These are phyloP conservation scores for Drosophila testacea DNA, from an alignment of 2,888 invertebrate genomes.

Conservation along the genomic window DNA sequence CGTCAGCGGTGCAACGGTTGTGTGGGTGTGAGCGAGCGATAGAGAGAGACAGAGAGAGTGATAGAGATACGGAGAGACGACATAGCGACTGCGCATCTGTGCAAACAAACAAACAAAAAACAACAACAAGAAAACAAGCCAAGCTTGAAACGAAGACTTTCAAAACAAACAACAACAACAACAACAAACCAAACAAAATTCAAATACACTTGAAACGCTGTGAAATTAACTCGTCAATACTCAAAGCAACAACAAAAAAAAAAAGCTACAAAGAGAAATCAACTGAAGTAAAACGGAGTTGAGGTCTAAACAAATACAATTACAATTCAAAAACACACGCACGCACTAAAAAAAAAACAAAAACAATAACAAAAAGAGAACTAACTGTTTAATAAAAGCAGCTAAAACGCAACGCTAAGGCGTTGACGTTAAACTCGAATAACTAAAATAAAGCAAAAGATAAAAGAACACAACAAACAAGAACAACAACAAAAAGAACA, in stretches of 20 bases:
- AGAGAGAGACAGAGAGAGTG: slow-evolving; percentile 23
- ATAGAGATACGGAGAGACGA: slow-evolving; percentile 48
- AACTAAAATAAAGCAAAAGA: slow-evolving; percentile 29
- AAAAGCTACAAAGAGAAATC: slow-evolving; percentile 55
- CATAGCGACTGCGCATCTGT: slow-evolving; percentile 72
- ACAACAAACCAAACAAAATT: slow-evolving; percentile 74
- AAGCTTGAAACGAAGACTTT: slow-evolving; percentile 79
- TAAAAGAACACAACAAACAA: slow-evolving; percentile 28
- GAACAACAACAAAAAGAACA: slow-evolving; percentile 45
- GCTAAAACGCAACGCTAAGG: slow-evolving; percentile 50
- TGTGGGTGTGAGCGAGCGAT: slow-evolving; percentile 43
- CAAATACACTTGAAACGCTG: slow-evolving; percentile 73
- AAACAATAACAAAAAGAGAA: slow-evolving; percentile 19
- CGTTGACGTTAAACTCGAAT: slow-evolving; percentile 71
- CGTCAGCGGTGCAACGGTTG: slow-evolving; percentile 24
- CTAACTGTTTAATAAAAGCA: slow-evolving; percentile 36
- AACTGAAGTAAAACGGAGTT: slow-evolving; percentile 69
- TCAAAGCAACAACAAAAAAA: slow-evolving; percentile 71
- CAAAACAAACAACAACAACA: slow-evolving; percentile 55
- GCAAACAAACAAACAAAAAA: slow-evolving; percentile 46
- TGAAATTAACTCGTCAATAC: slow-evolving; percentile 81
- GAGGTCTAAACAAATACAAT: slow-evolving; percentile 44
- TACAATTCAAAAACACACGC: slow-evolving; percentile 55
- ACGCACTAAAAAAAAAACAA: slow-evolving; percentile 56
- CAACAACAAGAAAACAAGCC: slow-evolving; percentile 68